These are phyloP conservation scores for Dufourea novaeangliae DNA, from an alignment of 1,140 invertebrate species.

Conservation along the genomic window DNA sequence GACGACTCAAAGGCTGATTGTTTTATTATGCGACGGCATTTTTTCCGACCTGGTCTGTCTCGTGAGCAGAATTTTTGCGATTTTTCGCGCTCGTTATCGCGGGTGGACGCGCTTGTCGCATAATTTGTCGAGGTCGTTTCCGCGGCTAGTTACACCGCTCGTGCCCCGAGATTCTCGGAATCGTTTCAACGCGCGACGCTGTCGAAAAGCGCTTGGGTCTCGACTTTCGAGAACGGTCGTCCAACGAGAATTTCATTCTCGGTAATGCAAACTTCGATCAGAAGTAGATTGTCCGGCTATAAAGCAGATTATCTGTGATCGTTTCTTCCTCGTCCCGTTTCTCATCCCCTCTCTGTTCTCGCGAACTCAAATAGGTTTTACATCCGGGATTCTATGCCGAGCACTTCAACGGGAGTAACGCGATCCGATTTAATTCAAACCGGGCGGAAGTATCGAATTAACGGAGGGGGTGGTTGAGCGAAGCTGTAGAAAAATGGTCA, in stretches of 20 bases:
- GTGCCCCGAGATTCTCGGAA: conserved; percentile 39
- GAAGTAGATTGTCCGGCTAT: neutral
- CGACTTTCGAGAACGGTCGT: neutral
- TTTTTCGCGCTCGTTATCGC: conserved; percentile 54
- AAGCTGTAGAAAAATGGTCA: neutral
- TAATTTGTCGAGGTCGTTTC: conserved; percentile 42
- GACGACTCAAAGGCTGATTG: too few relatives aligned
- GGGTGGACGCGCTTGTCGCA: conserved; percentile 22
- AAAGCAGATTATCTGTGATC: too few relatives aligned
- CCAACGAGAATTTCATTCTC: too few relatives aligned
- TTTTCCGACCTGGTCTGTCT: conserved; percentile 40
- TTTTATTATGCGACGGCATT: conserved; percentile 37
- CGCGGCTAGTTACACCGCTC: conserved; percentile 33
- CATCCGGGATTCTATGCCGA: neutral
- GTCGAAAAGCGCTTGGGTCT: too few relatives aligned
- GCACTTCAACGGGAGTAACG: neutral
- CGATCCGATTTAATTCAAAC: neutral
- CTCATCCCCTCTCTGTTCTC: neutral
- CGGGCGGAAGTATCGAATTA: neutral
- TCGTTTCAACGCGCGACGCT: conserved; percentile 25
- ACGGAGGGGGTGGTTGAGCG: too few relatives aligned
- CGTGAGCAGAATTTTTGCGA: conserved; percentile 28
- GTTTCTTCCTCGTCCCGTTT: too few relatives aligned
- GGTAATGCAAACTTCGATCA: neutral
- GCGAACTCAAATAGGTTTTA: neutral